Evolutionary conservation across 2,797 vertebrate species (phyloP).

Genomic region (Phalanger gymnotis): DNA sequence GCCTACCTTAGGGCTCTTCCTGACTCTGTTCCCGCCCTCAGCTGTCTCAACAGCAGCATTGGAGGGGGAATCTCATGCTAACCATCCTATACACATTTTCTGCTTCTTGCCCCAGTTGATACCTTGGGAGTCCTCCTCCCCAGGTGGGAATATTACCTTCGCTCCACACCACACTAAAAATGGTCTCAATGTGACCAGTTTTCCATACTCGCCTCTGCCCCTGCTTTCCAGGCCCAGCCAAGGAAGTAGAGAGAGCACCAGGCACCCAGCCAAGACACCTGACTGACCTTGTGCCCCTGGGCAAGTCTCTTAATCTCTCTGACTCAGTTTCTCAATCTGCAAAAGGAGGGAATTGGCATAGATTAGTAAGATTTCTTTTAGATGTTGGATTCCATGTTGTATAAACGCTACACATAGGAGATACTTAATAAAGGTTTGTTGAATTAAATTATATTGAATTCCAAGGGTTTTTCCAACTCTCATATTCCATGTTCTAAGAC

Average conservation of each 20-base stretch:
- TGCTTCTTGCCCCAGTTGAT: background rate
- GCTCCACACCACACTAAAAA: background rate
- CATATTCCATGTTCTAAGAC: background rate
- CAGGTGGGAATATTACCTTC: too few relatives aligned
- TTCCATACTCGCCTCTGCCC: background rate
- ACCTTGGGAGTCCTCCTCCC: background rate
- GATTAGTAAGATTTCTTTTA: background rate
- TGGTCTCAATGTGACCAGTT: background rate
- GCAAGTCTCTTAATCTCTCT: background rate
- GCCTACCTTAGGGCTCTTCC: background rate
- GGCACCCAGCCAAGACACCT: background rate
- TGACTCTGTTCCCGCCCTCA: background rate
- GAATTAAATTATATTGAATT: background rate
- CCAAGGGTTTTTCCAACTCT: background rate
- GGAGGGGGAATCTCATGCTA: background rate
- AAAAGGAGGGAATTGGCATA: background rate
- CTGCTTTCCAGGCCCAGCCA: background rate
- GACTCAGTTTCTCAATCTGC: slow-evolving; percentile 12
- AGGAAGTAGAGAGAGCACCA: background rate
- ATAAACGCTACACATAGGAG: background rate
- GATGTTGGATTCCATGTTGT: background rate
- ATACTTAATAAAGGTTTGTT: background rate
- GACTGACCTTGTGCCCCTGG: background rate
- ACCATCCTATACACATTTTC: background rate
- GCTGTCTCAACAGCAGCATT: background rate